Evolutionary conservation across 2,113 vertebrate species (phyloP).

Genomic region (Plotosus lineatus): DNA sequence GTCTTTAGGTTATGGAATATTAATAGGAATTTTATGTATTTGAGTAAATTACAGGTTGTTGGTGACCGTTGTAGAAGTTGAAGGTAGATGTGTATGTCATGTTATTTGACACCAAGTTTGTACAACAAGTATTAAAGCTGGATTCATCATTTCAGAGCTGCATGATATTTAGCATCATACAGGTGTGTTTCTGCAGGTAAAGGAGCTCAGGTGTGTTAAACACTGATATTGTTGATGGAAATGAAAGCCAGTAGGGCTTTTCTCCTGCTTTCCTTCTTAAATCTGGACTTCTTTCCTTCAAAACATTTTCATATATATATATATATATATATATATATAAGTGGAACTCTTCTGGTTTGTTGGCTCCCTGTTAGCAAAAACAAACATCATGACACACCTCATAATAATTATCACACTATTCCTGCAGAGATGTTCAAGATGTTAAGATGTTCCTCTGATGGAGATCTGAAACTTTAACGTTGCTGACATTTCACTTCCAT

Average conservation of each 20-base stretch:
- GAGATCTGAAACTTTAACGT: not conserved
- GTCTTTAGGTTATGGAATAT: no score
- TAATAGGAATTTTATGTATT: no score
- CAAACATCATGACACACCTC: not conserved
- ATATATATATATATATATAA: no score
- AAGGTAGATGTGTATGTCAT: not conserved
- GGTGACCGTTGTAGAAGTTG: not conserved
- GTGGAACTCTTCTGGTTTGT: not conserved
- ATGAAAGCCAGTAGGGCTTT: no score
- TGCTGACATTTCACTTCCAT: slow-evolving; percentile 28
- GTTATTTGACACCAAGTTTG: not conserved
- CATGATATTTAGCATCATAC: no score
- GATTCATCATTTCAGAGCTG: not conserved
- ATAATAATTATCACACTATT: not conserved
- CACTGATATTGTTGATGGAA: no score
- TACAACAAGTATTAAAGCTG: not conserved
- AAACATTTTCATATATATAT: no score
- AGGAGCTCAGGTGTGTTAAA: no score
- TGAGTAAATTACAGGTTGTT: no score
- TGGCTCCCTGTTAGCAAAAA: not conserved
- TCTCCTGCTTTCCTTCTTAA: no score
- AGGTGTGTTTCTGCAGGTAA: no score
- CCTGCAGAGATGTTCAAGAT: not conserved
- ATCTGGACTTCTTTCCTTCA: no score
- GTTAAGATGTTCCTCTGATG: slow-evolving; percentile 12